These are phyloP conservation scores for Solea solea DNA, from an alignment of 2,113 vertebrate genomes.

Conservation along the genomic window DNA sequence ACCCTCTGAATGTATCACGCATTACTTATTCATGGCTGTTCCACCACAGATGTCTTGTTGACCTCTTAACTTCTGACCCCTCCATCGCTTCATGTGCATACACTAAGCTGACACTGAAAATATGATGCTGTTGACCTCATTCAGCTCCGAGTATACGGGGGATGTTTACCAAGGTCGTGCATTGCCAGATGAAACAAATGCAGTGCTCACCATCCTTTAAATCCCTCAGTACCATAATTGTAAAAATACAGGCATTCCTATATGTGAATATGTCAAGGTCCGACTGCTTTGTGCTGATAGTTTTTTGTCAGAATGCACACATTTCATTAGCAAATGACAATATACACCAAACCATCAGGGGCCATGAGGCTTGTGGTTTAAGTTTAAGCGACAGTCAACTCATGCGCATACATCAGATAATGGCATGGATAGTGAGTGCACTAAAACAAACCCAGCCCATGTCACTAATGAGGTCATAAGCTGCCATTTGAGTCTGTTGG, in stretches of 20 bases:
- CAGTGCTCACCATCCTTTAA: neutral
- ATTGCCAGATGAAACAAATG: slow-evolving; percentile 1
- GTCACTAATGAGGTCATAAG: slow-evolving; percentile 21
- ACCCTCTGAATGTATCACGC: slow-evolving; percentile 31
- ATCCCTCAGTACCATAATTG: neutral
- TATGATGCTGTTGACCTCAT: slow-evolving; percentile 17
- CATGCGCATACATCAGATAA: slow-evolving; percentile 11
- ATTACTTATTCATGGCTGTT: slow-evolving; percentile 43
- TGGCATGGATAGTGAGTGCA: neutral
- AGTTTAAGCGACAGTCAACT: neutral
- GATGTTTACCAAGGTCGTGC: slow-evolving; percentile 6
- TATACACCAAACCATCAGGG: neutral
- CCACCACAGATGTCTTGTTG: slow-evolving; percentile 9
- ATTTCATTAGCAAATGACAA: neutral
- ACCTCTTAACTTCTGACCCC: slow-evolving; percentile 39
- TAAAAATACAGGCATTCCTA: neutral
- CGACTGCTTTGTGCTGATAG: slow-evolving; percentile 8
- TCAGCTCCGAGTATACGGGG: neutral
- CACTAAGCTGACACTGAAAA: slow-evolving; percentile 14
- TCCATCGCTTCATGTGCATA: slow-evolving; percentile 26
- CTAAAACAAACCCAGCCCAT: neutral
- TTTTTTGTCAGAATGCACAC: neutral
- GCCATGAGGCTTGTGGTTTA: neutral
- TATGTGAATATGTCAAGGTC: slow-evolving; percentile 2
- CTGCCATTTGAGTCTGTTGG: slow-evolving; percentile 3